phyloP scores from a whole-genome alignment of 2,888 invertebrate genomes.

The Macrophya annulata region DNA sequence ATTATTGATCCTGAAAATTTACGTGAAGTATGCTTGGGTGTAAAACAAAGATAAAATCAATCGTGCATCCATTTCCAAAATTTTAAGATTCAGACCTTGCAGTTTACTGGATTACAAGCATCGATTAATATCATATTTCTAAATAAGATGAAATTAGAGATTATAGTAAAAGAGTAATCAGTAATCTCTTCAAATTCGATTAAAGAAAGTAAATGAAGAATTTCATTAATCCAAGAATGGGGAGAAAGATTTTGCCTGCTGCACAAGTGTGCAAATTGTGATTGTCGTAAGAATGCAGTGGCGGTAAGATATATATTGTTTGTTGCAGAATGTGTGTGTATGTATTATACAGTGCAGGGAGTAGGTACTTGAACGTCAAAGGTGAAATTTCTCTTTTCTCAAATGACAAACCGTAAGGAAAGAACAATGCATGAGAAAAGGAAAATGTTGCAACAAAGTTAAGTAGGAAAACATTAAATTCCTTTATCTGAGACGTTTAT shows the following conservation, averaged over 20 bases:
- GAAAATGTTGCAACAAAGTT: conserved; percentile 37
- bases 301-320: neutral
- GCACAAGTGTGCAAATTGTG: neutral
- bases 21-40: no score
- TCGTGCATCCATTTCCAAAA: no score
- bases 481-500: conserved; percentile 10
- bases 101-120: no score
- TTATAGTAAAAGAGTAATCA: neutral
- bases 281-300: neutral
- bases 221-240: neutral
- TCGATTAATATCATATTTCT: neutral
- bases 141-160: neutral
- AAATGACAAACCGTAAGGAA: conserved; percentile 33
- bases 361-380: conserved; percentile 27
- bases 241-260: conserved; percentile 10
- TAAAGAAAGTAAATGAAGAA: neutral
- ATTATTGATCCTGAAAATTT: no score
- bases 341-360: neutral
- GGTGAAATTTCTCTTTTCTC: conserved; percentile 51
- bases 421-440: conserved; percentile 30
- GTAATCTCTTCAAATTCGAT: neutral
- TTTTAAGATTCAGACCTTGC: no score
- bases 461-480: conserved; percentile 39
- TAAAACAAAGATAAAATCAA: no score
- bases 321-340: neutral